A percentile compares a stretch with the other conserved stretches of the same genome.
phyloP scores from a whole-genome alignment of 2,113 vertebrate genomes.

The Crypturellus undulatus region DNA sequence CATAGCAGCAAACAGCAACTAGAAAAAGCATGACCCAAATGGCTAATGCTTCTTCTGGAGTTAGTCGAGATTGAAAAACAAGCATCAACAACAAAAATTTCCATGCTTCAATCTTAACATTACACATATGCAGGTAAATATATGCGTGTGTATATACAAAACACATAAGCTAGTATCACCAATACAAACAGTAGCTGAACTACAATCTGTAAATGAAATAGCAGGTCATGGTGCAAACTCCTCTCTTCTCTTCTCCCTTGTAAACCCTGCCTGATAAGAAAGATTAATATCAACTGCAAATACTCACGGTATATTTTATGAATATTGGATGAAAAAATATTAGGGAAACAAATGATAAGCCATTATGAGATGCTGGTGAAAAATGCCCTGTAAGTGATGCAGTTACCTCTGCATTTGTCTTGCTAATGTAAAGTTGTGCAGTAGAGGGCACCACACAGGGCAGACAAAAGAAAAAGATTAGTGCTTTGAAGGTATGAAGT shows the following conservation, averaged over 20 bases:
- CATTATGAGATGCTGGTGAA: neutral
- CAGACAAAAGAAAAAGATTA: neutral
- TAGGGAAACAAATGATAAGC: neutral
- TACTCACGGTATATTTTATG: neutral
- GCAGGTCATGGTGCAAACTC: neutral
- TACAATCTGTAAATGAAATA: neutral
- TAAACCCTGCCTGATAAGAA: neutral
- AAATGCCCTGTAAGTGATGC: neutral
- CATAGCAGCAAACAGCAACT: neutral
- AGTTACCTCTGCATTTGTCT: neutral
- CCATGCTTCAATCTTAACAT: neutral
- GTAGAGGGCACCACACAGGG: slow-evolving; percentile 21
- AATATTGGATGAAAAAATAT: neutral
- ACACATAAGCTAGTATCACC: neutral
- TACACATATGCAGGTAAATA: neutral
- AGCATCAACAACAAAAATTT: neutral
- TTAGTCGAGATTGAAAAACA: neutral
- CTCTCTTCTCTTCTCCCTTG: neutral
- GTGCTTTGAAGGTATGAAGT: neutral
- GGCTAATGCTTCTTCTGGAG: neutral
- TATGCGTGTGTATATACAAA: neutral
- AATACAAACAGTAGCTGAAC: neutral
- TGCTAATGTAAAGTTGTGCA: neutral
- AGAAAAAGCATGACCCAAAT: neutral
- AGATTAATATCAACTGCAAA: neutral